These are phyloP conservation scores for Conops quadrifasciatus DNA, from an alignment of 2,888 invertebrate species.

Conservation along the genomic window DNA sequence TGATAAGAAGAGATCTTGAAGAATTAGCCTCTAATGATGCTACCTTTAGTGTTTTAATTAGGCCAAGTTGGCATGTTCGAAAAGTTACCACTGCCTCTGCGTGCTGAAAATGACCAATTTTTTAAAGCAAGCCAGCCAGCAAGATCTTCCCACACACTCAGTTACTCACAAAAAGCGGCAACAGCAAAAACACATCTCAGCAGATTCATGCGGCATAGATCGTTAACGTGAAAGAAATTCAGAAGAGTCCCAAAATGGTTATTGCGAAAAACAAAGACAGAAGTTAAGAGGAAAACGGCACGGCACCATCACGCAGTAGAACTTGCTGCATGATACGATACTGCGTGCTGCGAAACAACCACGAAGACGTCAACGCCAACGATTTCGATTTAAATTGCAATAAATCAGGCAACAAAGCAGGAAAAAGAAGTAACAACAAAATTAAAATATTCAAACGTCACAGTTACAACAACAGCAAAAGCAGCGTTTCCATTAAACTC, in stretches of 20 bases:
- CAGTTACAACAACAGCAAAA: not conserved
- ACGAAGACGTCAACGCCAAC: constrained; percentile 29
- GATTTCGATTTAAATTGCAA: constrained; percentile 37
- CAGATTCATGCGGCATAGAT: not conserved
- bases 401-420: constrained; percentile 30
- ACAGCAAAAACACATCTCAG: constrained; percentile 1
- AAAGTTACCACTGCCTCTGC: not conserved
- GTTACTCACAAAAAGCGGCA: not conserved
- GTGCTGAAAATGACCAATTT: not conserved
- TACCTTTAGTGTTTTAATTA: too few relatives aligned
- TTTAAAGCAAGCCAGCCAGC: constrained; percentile 2
- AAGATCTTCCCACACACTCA: constrained; percentile 4
- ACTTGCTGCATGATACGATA: constrained; percentile 9
- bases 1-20: too few relatives aligned
- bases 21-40: too few relatives aligned
- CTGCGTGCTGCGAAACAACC: not conserved
- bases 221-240: constrained; percentile 16
- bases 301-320: not conserved
- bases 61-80: too few relatives aligned
- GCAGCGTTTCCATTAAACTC: not conserved
- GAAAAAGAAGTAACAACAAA: constrained; percentile 8
- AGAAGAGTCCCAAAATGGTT: constrained; percentile 9
- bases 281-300: too few relatives aligned
- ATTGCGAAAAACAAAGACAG: not conserved
- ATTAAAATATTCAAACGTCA: constrained; percentile 2